These are phyloP conservation scores for Sebastes iracundus DNA, from an alignment of 2,797 vertebrate species.

Conservation along the genomic window DNA sequence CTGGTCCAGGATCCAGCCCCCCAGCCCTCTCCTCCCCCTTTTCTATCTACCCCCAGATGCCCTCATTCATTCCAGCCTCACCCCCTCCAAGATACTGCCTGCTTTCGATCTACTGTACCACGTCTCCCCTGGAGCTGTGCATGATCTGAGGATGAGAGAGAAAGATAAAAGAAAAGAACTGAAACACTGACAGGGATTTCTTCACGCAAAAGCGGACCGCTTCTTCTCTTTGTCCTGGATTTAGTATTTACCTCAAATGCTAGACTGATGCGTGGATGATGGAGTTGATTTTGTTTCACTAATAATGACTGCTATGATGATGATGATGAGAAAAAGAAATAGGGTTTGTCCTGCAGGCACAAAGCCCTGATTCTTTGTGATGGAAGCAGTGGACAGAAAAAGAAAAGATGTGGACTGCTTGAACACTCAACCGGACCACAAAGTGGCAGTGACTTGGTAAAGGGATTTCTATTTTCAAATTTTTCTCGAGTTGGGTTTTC, in stretches of 20 bases:
- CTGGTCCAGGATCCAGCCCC: conserved; percentile 60
- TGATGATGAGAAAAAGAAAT: conserved; percentile 46
- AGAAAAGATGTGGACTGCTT: conserved; percentile 49
- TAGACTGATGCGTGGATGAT: conserved; percentile 22
- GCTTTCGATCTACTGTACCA: conserved; percentile 59
- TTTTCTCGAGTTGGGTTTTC: conserved; percentile 8
- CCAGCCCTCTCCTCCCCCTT: background rate
- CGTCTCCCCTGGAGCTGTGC: conserved; percentile 68
- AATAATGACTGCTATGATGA: conserved; percentile 30
- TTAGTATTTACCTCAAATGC: conserved; percentile 27
- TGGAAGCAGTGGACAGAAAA: conserved; percentile 64
- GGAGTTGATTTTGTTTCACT: conserved; percentile 24
- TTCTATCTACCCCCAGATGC: conserved; percentile 59
- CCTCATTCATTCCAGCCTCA: conserved; percentile 57
- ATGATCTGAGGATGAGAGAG: conserved; percentile 55
- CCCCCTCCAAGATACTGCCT: conserved; percentile 56
- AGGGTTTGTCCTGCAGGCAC: conserved; percentile 46
- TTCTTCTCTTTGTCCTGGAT: conserved; percentile 70
- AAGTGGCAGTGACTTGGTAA: conserved; percentile 50
- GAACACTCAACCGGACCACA: conserved; percentile 54
- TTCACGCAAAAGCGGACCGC: conserved; percentile 27
- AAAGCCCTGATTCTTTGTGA: conserved; percentile 62
- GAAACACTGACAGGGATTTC: conserved; percentile 49
- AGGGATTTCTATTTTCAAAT: conserved; percentile 53
- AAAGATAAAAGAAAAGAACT: conserved; percentile 55